phyloP scores from a whole-genome alignment of 2,797 vertebrate species.

The Fringilla coelebs region DNA sequence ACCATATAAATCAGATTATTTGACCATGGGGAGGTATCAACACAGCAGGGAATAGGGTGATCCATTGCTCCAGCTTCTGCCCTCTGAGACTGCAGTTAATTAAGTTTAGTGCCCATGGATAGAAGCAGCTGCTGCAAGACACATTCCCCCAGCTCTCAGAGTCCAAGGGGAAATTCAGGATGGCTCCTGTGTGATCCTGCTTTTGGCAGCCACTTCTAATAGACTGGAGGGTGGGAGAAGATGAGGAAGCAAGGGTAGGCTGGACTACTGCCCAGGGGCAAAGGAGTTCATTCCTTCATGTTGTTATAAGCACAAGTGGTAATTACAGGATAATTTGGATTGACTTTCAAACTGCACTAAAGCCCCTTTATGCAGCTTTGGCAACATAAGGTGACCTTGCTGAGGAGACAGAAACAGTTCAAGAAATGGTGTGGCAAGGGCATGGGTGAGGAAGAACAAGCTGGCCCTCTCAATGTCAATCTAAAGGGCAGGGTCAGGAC shows the following conservation, averaged over 20 bases:
- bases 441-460: neutral
- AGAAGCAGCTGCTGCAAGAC: constrained; percentile 18
- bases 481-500: neutral
- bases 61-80: neutral
- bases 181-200: constrained; percentile 11
- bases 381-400: neutral
- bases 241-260: constrained; percentile 13
- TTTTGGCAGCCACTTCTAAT: neutral
- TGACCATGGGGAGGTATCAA: neutral
- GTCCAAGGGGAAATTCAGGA: neutral
- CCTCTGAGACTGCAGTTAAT: constrained; percentile 8
- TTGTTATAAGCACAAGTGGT: constrained; percentile 24
- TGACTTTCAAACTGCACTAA: constrained; percentile 6
- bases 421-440: neutral
- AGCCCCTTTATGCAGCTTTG: neutral
- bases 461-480: neutral
- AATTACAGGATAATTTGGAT: constrained; percentile 21
- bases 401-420: neutral
- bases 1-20: neutral
- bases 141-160: neutral
- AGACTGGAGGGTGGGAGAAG: neutral
- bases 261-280: constrained; percentile 25
- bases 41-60: neutral
- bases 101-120: constrained; percentile 4
- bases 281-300: constrained; percentile 23